phyloP scores from a whole-genome alignment of 2,888 invertebrate genomes.

The Drosophila histrio region DNA sequence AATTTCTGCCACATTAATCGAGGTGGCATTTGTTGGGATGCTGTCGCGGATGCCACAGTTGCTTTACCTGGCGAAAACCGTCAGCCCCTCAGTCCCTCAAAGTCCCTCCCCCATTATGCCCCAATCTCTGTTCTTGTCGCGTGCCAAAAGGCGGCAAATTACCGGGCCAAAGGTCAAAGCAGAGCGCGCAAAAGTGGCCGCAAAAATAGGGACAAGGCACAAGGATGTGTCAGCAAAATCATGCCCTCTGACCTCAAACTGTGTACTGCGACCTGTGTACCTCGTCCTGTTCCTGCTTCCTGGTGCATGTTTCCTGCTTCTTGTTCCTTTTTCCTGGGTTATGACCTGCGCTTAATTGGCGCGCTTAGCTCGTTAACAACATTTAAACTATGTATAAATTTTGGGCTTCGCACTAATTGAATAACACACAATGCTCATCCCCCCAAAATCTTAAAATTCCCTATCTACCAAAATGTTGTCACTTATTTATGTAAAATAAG shows the following conservation, averaged over 20 bases:
- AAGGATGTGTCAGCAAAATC: not conserved
- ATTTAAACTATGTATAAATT: constrained; percentile 73
- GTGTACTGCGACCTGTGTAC: not conserved
- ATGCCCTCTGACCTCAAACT: constrained; percentile 10
- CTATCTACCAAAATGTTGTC: not conserved
- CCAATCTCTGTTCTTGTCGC: constrained; percentile 24
- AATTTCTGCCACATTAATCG: constrained; percentile 83
- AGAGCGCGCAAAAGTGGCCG: constrained; percentile 41
- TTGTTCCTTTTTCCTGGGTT: constrained; percentile 6
- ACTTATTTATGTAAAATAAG: constrained; percentile 65
- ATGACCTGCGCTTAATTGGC: constrained; percentile 66
- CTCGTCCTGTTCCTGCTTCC: not conserved
- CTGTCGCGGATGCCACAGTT: not conserved
- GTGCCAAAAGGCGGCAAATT: constrained; percentile 68
- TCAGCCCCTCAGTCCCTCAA: not conserved
- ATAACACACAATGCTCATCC: constrained; percentile 50
- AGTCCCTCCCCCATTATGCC: no score
- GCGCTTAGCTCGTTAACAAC: constrained; percentile 79
- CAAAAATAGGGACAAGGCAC: constrained; percentile 60
- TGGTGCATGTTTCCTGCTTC: not conserved
- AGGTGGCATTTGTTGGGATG: constrained; percentile 52
- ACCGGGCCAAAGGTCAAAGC: constrained; percentile 63
- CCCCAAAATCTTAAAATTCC: not conserved
- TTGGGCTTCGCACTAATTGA: constrained; percentile 64
- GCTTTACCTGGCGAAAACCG: constrained; percentile 12